These are phyloP conservation scores for Epinotia brunnichana DNA, from an alignment of 2,888 invertebrate genomes.

Conservation along the genomic window DNA sequence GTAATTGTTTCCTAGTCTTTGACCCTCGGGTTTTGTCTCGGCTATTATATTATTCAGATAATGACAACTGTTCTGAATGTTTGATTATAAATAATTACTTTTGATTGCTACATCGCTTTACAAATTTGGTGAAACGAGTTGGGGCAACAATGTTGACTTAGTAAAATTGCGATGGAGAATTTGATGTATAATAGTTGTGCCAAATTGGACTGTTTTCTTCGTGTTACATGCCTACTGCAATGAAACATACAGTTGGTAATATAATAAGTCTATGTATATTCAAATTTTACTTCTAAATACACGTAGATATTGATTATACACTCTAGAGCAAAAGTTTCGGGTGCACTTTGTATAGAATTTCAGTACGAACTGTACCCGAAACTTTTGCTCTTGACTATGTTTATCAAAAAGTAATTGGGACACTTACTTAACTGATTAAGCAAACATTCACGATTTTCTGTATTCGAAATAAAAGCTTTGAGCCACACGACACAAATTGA, in stretches of 20 bases:
- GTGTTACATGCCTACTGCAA: too few relatives aligned
- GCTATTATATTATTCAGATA: constrained; percentile 61
- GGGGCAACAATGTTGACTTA: not conserved
- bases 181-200: not conserved
- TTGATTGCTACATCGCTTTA: constrained; percentile 10
- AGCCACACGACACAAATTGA: constrained; percentile 9
- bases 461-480: constrained; percentile 1
- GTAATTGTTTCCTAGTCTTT: constrained; percentile 74
- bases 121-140: not conserved
- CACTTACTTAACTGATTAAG: not conserved
- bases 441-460: not conserved
- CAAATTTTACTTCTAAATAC: too few relatives aligned
- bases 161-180: not conserved
- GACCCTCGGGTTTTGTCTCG: constrained; percentile 68
- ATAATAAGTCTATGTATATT: too few relatives aligned
- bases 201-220: too few relatives aligned
- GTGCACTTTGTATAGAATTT: too few relatives aligned
- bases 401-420: not conserved
- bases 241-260: too few relatives aligned
- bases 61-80: constrained; percentile 62
- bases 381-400: too few relatives aligned
- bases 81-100: constrained; percentile 35
- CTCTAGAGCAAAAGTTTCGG: too few relatives aligned
- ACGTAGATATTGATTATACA: too few relatives aligned
- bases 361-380: too few relatives aligned